Base-by-base conservation (phyloP, 2,888 invertebrate genomes). In the Muschampia plurimacula region DNA sequence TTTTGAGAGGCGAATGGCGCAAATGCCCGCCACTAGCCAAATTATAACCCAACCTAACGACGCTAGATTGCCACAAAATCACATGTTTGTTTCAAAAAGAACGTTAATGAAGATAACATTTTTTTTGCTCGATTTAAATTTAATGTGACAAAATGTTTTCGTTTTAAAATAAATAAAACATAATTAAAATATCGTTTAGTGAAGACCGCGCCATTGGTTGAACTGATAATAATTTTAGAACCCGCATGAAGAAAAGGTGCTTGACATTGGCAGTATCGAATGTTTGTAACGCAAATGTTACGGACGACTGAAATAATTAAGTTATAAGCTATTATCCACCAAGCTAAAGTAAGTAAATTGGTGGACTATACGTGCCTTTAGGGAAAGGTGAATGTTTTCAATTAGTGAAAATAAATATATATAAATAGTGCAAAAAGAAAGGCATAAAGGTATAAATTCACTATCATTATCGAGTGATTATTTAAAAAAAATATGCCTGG, bases 21-120 rank as follows among this genome's bases (percentile, higher is more conserved):
- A 70, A 69, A 66, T 46, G 60, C 44, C 62, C 89, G 89, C 87
- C 87, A 89, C 90, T 90, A 90, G 89, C 89, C 88, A 90, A 89
- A 89, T 90, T 88, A 85, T 84, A 83, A 83, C 84, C 83, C 79
- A 83, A 77, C 77, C 82, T 86, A 84, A 86, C 83, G 82, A 88
- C 82, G 82, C 22, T 67, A 67, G 55, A 65, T 67, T 44, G 32
- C 28, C 41, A 67, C 15, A 41, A 52, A 65, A 64, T 46, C 41
- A 69, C 63, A 55, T 67, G 55, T 55, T 67, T 9, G 15, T 55
- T 22, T 12, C 46, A 49, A 36, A n/a, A 15, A 36, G 44, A 22
- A 59, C 28, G 12, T 22, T 32, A 59, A 59, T 59, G 59, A 59
- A 59, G 32, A 39, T n/a, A 59, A 2, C n/a, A 41, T 39, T 36